Evolutionary conservation across 2,797 vertebrate species (phyloP).

Genomic region (Xiphorhynchus erythropygius): DNA sequence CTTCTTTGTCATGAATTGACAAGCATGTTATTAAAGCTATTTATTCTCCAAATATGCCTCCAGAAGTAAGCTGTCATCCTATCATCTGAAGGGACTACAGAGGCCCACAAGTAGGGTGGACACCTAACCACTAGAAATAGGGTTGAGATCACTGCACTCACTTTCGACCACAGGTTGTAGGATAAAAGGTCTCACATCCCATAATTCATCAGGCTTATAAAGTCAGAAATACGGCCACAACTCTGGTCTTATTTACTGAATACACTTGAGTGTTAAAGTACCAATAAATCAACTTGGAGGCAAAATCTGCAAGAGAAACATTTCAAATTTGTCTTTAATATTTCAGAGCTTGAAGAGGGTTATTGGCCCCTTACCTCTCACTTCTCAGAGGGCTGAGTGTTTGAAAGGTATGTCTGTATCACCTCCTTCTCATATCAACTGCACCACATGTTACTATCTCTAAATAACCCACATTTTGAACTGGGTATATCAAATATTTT

Average conservation of each 20-base stretch:
- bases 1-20: background rate
- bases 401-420: background rate
- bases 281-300: background rate
- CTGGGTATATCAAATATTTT: background rate
- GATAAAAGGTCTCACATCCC: background rate
- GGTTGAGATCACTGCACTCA: background rate
- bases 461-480: background rate
- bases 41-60: slow-evolving; percentile 5
- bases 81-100: background rate
- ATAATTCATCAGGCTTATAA: background rate
- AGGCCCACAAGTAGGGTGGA: background rate
- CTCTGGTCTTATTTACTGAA: background rate
- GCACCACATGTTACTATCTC: background rate
- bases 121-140: background rate
- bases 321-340: background rate
- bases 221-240: background rate
- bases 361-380: background rate
- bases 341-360: background rate
- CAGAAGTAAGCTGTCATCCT: background rate
- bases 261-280: background rate
- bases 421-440: background rate
- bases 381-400: background rate
- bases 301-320: background rate
- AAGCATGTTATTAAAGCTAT: slow-evolving; percentile 12
- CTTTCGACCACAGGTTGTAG: background rate